A percentile compares a stretch with the other conserved stretches of the same genome.
phyloP scores from a whole-genome alignment of 1,140 invertebrate species.

The Lepidurus packardi region DNA sequence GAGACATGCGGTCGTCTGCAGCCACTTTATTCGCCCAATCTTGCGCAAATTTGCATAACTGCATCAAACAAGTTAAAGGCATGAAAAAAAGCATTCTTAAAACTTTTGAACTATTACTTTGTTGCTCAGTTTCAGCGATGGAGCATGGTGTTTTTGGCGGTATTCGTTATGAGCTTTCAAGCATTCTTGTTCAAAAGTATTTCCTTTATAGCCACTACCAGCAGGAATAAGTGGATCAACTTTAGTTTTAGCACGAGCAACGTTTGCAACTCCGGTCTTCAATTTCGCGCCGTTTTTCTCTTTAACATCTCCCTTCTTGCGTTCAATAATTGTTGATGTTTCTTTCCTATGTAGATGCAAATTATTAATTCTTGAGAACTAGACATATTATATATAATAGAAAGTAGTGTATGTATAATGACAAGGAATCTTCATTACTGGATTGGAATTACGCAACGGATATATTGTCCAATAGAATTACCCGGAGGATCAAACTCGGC shows the following conservation, averaged over 20 bases:
- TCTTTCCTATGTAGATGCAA: no score
- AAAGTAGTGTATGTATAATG: neutral
- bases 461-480: conserved; percentile 66
- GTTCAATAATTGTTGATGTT: no score
- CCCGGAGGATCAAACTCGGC: conserved; percentile 81
- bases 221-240: no score
- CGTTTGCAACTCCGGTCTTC: no score
- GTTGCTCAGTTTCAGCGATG: conserved; percentile 60
- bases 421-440: neutral
- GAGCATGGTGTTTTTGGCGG: conserved; percentile 62
- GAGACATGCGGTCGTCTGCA: conserved; percentile 60
- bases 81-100: conserved; percentile 29
- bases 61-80: conserved; percentile 36
- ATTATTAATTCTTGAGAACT: no score
- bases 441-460: conserved; percentile 55
- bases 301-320: no score
- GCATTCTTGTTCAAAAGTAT: conserved; percentile 54
- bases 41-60: conserved; percentile 65
- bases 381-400: no score
- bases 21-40: conserved; percentile 75
- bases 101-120: conserved; percentile 51
- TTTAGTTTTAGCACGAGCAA: no score
- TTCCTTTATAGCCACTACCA: neutral
- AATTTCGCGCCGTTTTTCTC: no score
- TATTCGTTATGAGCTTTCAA: conserved; percentile 72